These are phyloP conservation scores for Crenichthys baileyi DNA, from an alignment of 2,797 vertebrate species.

Conservation along the genomic window DNA sequence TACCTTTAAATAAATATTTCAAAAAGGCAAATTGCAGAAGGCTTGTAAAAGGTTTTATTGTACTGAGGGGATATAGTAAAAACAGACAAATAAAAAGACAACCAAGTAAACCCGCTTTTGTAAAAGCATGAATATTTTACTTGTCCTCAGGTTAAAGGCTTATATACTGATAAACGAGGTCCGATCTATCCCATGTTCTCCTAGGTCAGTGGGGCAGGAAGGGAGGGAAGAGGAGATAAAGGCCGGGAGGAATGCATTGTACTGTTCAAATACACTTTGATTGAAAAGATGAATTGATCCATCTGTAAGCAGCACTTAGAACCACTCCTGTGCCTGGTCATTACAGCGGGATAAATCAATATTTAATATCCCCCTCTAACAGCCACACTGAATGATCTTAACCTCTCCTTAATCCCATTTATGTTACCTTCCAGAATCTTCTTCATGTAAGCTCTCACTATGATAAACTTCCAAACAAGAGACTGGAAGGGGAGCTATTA, in stretches of 20 bases:
- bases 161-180: slow-evolving; percentile 51
- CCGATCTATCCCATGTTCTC: slow-evolving; percentile 45
- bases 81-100: slow-evolving; percentile 75
- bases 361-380: slow-evolving; percentile 91
- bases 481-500: slow-evolving; percentile 82
- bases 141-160: slow-evolving; percentile 73
- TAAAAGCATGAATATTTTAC: slow-evolving; percentile 82
- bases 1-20: slow-evolving; percentile 83
- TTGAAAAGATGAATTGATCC: slow-evolving; percentile 90
- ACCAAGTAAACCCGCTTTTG: slow-evolving; percentile 59
- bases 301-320: slow-evolving; percentile 89
- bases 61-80: slow-evolving; percentile 72
- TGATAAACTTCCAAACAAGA: slow-evolving; percentile 89
- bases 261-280: slow-evolving; percentile 82
- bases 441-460: slow-evolving; percentile 80
- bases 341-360: slow-evolving; percentile 91
- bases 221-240: slow-evolving; percentile 47
- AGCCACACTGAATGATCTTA: slow-evolving; percentile 87
- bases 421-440: slow-evolving; percentile 89
- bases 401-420: slow-evolving; percentile 92
- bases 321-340: slow-evolving; percentile 84
- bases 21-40: slow-evolving; percentile 77
- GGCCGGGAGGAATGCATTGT: slow-evolving; percentile 78
- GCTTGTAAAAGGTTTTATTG: slow-evolving; percentile 82
- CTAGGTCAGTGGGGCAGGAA: slow-evolving; percentile 43